Base-by-base conservation (phyloP, 2,888 invertebrate species). In the Chloroclysta siterata region DNA sequence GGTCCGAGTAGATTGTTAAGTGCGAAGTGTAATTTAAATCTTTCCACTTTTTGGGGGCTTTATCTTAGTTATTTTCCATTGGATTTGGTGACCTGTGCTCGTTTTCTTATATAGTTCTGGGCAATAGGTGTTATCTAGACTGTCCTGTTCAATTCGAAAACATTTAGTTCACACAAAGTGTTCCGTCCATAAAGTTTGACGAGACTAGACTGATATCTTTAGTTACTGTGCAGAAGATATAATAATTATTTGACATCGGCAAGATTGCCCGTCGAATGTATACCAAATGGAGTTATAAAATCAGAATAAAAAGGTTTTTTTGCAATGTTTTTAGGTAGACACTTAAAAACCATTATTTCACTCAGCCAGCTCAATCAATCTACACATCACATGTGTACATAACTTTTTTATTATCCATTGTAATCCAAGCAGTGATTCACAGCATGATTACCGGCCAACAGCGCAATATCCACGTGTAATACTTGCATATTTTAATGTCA, bases 331-430 rank as follows among this genome's bases (percentile, higher is more conserved):
- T 22, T 28, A 22, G 11, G 11, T 11, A 2, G n/a, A 53, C 28
- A n/a, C 53, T 53, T 28, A 41, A 28, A 52, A 52, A 36, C 17
- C 46, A 36, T 46, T 47, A 36, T 46, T 47, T 54, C 14, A 36
- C 52, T 36, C 51, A 36, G 17, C 10, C 33, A 60, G 15, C 53
- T 22, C 29, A 42, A 36, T 55, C 55, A 55, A 55, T 47, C 46
- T 47, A 47, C 46, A 55, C 46, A 46, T 47, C 44, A 22, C 17
- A 46, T 33, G 15, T 47, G 47, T 39, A 48, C 56, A 56, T 50
- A 36, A 53, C 42, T 48, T 64, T 65, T 65, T 65, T 60, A 65
- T 57, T 65, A 50, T 60, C 68, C 55, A 68, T 68, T 68, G 54
- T 63, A 68, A 58, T 46, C 55, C 53, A 55, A 39, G 47, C 8